These are phyloP conservation scores for Aegithalos caudatus DNA, from an alignment of 2,113 vertebrate species.

Conservation along the genomic window DNA sequence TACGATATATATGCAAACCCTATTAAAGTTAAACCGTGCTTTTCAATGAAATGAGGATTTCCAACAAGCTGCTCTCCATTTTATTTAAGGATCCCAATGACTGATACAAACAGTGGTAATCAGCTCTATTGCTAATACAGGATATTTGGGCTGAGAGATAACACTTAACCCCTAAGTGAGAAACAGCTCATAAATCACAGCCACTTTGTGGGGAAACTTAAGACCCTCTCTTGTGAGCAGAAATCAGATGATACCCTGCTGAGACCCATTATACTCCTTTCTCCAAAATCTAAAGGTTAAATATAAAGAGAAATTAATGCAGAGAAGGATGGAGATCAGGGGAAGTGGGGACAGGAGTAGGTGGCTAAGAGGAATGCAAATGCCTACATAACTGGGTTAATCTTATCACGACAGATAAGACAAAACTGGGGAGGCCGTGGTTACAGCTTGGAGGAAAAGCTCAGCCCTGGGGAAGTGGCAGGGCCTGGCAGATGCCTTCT, in stretches of 20 bases:
- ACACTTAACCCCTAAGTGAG: slow-evolving; percentile 48
- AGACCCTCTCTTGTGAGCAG: slow-evolving; percentile 8
- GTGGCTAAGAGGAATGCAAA: not conserved
- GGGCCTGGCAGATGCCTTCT: not conserved
- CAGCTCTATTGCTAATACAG: slow-evolving; percentile 22
- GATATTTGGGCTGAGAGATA: slow-evolving; percentile 36
- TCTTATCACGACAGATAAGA: not conserved
- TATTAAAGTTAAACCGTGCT: slow-evolving; percentile 69
- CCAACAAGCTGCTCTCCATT: slow-evolving; percentile 51
- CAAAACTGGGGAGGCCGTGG: not conserved
- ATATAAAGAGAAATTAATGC: slow-evolving; percentile 50
- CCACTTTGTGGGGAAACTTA: not conserved
- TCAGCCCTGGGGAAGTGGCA: not conserved
- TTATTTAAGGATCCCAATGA: slow-evolving; percentile 49
- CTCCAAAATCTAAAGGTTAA: slow-evolving; percentile 59
- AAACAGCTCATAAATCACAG: slow-evolving; percentile 61
- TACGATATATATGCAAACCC: slow-evolving; percentile 63
- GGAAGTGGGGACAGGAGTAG: not conserved
- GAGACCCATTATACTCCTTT: slow-evolving; percentile 41
- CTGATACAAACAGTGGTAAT: slow-evolving; percentile 22
- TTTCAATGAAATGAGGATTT: slow-evolving; percentile 65
- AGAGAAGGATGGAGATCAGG: not conserved
- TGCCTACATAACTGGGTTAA: not conserved
- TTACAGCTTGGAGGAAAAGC: not conserved
- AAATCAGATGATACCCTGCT: slow-evolving; percentile 19